These are phyloP conservation scores for Schizotus pectinicornis DNA, from an alignment of 2,888 invertebrate genomes.

Conservation along the genomic window DNA sequence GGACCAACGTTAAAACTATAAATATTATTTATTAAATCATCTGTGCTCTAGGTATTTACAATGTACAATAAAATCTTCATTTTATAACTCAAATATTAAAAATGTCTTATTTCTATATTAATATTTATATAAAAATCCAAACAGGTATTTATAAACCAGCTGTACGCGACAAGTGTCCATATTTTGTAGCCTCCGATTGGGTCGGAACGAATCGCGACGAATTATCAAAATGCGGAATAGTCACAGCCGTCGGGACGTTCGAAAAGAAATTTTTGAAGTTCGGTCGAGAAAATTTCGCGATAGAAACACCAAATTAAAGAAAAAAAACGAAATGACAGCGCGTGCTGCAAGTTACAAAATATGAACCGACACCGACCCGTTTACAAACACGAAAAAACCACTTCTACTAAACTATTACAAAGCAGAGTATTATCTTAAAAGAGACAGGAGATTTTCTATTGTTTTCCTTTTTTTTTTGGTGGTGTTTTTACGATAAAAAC, in stretches of 20 bases:
- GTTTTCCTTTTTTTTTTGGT: constrained; percentile 25
- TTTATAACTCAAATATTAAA: constrained; percentile 46
- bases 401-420: constrained; percentile 26
- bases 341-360: constrained; percentile 18
- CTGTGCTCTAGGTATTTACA: constrained; percentile 57
- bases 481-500: constrained; percentile 8
- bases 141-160: constrained; percentile 26
- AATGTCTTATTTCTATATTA: constrained; percentile 39
- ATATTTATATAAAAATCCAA: constrained; percentile 30
- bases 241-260: constrained; percentile 27
- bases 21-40: constrained; percentile 57
- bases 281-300: too few relatives aligned
- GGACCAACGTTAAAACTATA: constrained; percentile 47
- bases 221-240: constrained; percentile 31
- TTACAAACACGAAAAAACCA: constrained; percentile 27
- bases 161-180: constrained; percentile 21
- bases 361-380: constrained; percentile 30
- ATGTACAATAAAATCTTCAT: constrained; percentile 56
- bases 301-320: neutral
- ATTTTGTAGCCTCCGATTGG: constrained; percentile 17
- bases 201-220: constrained; percentile 27
- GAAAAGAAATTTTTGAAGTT: constrained; percentile 3
- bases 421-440: constrained; percentile 35
- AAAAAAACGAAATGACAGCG: neutral
- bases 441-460: constrained; percentile 32